Conservation (phyloP, 2,113 vertebrate genomes). For the Choloepus hoffmanni region DNA sequence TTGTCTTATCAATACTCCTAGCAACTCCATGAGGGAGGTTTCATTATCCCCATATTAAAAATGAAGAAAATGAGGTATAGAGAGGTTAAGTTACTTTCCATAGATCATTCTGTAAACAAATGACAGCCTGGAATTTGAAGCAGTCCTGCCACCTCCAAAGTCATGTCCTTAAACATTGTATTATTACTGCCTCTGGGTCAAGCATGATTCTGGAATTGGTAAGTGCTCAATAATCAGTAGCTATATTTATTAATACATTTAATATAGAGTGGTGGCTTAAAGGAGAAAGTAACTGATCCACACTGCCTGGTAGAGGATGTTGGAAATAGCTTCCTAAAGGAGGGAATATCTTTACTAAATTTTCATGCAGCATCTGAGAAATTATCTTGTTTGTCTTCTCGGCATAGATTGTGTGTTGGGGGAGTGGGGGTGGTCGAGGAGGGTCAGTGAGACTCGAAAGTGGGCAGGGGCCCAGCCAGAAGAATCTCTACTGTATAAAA, state of each 20-base stretch:
- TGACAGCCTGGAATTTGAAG: neutral
- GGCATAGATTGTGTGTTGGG: rapidly evolving
- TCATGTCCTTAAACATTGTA: neutral
- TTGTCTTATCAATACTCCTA: constrained; percentile 8
- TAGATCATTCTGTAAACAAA: constrained; percentile 1
- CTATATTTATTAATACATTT: neutral
- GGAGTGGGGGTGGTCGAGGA: neutral
- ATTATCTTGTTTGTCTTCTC: neutral
- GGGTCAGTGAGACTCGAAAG: neutral
- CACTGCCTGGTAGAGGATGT: neutral
- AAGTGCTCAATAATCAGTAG: neutral
- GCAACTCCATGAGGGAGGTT: neutral
- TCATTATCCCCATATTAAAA: neutral
- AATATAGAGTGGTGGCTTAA: constrained; percentile 50
- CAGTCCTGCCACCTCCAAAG: neutral
- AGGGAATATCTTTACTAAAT: neutral
- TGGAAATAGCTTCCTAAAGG: neutral
- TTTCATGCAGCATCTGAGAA: neutral
- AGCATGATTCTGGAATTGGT: neutral
- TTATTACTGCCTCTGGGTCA: neutral
- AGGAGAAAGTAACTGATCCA: neutral
- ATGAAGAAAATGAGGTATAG: constrained; percentile 1
- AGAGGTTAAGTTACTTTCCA: neutral
- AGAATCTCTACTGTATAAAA: neutral
- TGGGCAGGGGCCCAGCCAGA: neutral